Base-by-base conservation (phyloP, 2,797 vertebrate species). In the Takifugu ocellatus region DNA sequence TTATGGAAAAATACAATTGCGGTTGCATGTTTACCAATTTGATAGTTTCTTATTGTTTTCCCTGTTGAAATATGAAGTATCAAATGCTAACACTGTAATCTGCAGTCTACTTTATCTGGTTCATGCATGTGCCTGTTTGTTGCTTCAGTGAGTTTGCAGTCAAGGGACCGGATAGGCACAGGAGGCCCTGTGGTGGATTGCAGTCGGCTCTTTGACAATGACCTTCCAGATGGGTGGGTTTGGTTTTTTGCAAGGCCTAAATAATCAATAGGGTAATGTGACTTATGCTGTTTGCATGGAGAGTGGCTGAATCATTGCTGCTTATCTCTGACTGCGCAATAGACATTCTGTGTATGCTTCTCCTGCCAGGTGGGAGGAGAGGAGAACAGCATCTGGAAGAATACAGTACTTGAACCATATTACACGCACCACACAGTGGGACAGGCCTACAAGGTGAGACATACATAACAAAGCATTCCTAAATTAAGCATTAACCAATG, bases 351-450 rank as follows among this genome's bases (percentile, higher is more conserved):
- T 86, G 74, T 87, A 61, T 88, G 82, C 89, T 81, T 90, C 27
- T 65, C 54, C 51, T 53, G 69, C 74, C 87, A 98, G 96, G 72
- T 98, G 96, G 96, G 96, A 98, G 89, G 96, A 98, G 87, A 90
- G 96, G 72, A 94, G 95, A 75, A 98, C 95, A 0, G 94, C 96
- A 17, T 96, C 96, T 69, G 96, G 96, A 77, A 93, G 96, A 70
- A 98, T 98, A 83, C 96, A 98, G 77, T 98, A 98, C 88, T 88
- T 98, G 82, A 98, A 98, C 89, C 96, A 98, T 76, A 98, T 98
- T 81, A 98, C 96, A 70, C 91, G 96, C 82, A 98, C 94, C 80
- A 98, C 96, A 0, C 96, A 98, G 67, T 98, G 96, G 96, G 96
- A 98, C 81, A 93, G 96, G 75, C 96, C 96, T 0, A 98, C 96